Base-by-base conservation (phyloP, 2,797 vertebrate species). In the Cryptoprocta ferox region DNA sequence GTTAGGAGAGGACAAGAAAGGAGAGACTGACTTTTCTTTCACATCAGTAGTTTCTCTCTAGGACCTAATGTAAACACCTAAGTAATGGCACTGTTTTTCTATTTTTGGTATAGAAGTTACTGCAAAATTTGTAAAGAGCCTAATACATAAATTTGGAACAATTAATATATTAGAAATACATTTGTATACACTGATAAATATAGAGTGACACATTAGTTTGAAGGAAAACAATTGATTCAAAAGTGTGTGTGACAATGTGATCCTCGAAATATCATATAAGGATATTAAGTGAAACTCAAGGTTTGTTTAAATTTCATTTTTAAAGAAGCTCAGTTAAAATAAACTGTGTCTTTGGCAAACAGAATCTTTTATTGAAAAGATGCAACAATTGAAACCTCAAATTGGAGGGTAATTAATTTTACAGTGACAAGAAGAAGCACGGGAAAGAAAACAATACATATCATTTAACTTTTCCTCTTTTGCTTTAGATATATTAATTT, bases 261-360 rank as follows among this genome's bases (percentile, higher is more conserved):
- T 87, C 42, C 66, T 82, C 59, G 89, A 26, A 42, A 79, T 79
- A 70, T 86, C 28, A 82, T 50, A 73, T 32, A 66, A 81, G 3
- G 5, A 65, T 56, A 73, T 70, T 73, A 73, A 93, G 32, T 12
- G 19, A 93, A 73, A 48, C 35, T 71, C 19, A 59, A 76, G 14
- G 5, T 78, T 70, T 91, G 78, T 85, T 87, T 95, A 71, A 91
- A 96, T 68, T 91, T 94, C n/a, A 39, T 80, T n/a, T 91, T 32
- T 39, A 65, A 21, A 48, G 39, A 95, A 42, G 0, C 28, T 75
- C 48, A 75, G 42, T 78, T 90, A 87, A 96, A 75, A 42, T 71
- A 48, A 89, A 68, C 18, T 70, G 16, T 3, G 2, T 39, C 76
- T 90, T 76, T 68, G 7, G 12, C 10, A 90, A 45, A 14, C 6